A percentile compares a stretch with the other conserved stretches of the same genome.
These are phyloP conservation scores for Chrysodeixis includens DNA, from an alignment of 2,888 invertebrate species.

Conservation along the genomic window DNA sequence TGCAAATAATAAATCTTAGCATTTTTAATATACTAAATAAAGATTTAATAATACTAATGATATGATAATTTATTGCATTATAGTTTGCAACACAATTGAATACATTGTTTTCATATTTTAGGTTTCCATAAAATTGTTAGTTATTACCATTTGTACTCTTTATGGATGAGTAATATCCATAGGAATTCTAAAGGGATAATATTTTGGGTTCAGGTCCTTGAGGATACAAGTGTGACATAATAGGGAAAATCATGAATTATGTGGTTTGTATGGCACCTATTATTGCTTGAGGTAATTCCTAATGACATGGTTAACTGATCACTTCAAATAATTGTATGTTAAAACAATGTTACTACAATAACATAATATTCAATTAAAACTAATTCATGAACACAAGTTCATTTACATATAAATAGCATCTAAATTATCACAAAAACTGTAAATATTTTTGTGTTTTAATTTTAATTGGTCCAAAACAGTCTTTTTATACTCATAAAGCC, in stretches of 20 bases:
- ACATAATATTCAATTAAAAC: conserved; percentile 19
- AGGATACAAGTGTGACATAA: conserved; percentile 2
- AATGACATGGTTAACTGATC: conserved; percentile 20
- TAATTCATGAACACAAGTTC: conserved; percentile 44
- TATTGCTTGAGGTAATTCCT: conserved; percentile 44
- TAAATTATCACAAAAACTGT: conserved; percentile 37
- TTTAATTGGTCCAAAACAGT: conserved; percentile 62
- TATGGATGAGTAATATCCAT: conserved; percentile 9
- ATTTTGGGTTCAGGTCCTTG: conserved; percentile 11
- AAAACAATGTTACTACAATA: conserved; percentile 12
- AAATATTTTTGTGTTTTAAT: conserved; percentile 25
- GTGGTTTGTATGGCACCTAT: conserved; percentile 55
- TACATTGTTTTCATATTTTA: background rate
- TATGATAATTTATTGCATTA: background rate
- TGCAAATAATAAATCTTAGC: too few relatives aligned
- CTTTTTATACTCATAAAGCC: conserved; percentile 45
- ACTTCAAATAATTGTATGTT: conserved; percentile 3
- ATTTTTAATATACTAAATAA: background rate
- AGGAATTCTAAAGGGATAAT: conserved; percentile 8
- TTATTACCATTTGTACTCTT: background rate
- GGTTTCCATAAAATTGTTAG: background rate
- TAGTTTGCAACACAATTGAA: background rate
- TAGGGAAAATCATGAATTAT: conserved; percentile 34
- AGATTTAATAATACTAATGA: conserved; percentile 2
- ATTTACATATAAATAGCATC: conserved; percentile 41